These are phyloP conservation scores for Luperina testacea DNA, from an alignment of 2,888 invertebrate genomes.

Conservation along the genomic window DNA sequence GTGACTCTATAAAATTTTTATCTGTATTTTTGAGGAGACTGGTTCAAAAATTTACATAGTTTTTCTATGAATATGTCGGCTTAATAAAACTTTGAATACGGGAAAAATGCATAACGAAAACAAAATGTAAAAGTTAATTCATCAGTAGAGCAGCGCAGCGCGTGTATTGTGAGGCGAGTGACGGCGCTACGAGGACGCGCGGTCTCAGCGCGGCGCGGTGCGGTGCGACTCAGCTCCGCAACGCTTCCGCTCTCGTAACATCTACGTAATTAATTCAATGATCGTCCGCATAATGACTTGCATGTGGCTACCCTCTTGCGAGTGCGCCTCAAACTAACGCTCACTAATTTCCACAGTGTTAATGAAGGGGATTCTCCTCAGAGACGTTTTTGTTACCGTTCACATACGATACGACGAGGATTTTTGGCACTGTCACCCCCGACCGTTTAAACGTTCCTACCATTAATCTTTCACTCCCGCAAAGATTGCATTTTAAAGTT, in stretches of 20 bases:
- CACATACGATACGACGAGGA: constrained; percentile 75
- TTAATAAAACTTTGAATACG: constrained; percentile 51
- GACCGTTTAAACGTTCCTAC: constrained; percentile 82
- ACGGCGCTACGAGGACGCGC: constrained; percentile 37
- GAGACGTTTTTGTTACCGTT: constrained; percentile 82
- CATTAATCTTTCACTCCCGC: constrained; percentile 85
- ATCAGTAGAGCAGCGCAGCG: constrained; percentile 47
- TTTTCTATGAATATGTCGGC: constrained; percentile 61
- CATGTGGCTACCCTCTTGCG: constrained; percentile 82
- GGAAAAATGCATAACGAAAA: constrained; percentile 58
- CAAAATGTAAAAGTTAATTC: constrained; percentile 63
- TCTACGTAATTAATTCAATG: constrained; percentile 88
- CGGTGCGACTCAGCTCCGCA: constrained; percentile 63
- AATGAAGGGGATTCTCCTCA: constrained; percentile 84
- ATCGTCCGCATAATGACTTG: constrained; percentile 89
- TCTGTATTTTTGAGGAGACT: constrained; percentile 51
- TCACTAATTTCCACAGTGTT: constrained; percentile 84
- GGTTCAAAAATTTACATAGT: constrained; percentile 63
- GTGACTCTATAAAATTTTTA: constrained; percentile 64
- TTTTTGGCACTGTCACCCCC: constrained; percentile 85
- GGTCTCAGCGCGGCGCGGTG: constrained; percentile 35
- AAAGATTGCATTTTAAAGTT: constrained; percentile 88
- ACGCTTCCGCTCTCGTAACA: constrained; percentile 80
- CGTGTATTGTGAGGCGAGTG: constrained; percentile 64
- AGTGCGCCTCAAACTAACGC: constrained; percentile 83